Evolutionary conservation across 2,113 vertebrate species (phyloP).

Genomic region (Varanus komodoensis): DNA sequence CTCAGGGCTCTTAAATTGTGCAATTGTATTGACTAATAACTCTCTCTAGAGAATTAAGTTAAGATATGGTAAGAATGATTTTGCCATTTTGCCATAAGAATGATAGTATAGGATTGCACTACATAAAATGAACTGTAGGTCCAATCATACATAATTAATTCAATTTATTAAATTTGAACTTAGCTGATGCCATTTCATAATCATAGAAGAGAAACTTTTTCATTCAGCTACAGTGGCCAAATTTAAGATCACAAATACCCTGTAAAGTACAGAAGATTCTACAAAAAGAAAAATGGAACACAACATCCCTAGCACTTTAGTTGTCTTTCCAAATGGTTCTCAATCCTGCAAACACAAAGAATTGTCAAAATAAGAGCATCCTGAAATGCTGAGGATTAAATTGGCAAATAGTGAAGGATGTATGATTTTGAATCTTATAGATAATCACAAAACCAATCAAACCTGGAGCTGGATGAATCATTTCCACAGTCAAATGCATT

Average conservation of each 20-base stretch:
- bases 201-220: accelerated
- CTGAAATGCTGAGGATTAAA: background rate
- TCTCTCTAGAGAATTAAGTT: background rate
- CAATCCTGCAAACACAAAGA: background rate
- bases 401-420: background rate
- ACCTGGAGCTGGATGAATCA: background rate
- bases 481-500: background rate
- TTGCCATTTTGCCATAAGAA: background rate
- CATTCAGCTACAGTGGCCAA: background rate
- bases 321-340: background rate
- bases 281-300: background rate
- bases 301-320: background rate
- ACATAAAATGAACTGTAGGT: background rate
- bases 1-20: background rate
- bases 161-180: background rate
- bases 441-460: background rate
- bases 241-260: background rate
- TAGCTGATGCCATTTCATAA: background rate
- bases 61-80: background rate
- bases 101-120: accelerated
- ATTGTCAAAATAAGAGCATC: background rate
- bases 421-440: background rate
- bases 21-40: background rate
- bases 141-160: background rate
- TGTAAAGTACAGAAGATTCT: background rate